Evolutionary conservation across 2,888 invertebrate species (phyloP).

Genomic region (Oxystoma pomonae): DNA sequence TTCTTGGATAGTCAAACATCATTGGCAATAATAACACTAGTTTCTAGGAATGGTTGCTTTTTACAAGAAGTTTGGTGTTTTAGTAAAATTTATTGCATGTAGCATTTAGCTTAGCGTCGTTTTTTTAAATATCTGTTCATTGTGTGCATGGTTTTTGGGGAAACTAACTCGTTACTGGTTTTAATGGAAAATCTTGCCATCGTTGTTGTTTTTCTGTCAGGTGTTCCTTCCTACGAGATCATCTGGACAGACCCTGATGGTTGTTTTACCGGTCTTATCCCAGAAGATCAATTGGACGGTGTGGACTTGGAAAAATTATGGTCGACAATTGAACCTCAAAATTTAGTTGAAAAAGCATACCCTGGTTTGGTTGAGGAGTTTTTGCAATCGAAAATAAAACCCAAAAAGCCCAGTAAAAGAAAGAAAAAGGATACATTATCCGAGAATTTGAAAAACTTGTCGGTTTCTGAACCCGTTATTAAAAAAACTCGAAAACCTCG

Average conservation of each 20-base stretch:
- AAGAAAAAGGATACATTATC: constrained; percentile 28
- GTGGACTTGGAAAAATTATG: constrained; percentile 51
- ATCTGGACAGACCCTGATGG: constrained; percentile 62
- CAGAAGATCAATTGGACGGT: constrained; percentile 55
- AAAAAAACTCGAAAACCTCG: constrained; percentile 38
- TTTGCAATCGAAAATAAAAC: constrained; percentile 53
- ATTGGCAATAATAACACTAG: too few species aligned
- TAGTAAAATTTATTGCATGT: too few species aligned
- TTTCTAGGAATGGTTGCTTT: too few species aligned
- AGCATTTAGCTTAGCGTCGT: too few species aligned
- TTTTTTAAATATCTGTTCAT: too few species aligned
- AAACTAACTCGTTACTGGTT: too few species aligned
- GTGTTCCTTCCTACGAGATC: constrained; percentile 68
- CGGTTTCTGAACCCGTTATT: constrained; percentile 32
- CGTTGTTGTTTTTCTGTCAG: constrained; percentile 44
- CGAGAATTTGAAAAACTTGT: constrained; percentile 32
- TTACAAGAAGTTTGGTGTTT: too few species aligned
- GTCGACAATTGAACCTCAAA: constrained; percentile 67
- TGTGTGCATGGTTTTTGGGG: too few species aligned
- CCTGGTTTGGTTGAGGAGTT: constrained; percentile 58
- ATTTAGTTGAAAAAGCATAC: constrained; percentile 59
- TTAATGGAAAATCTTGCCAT: too few species aligned
- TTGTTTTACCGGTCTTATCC: constrained; percentile 56
- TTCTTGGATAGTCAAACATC: too few species aligned
- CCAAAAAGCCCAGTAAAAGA: constrained; percentile 34